phyloP scores from a whole-genome alignment of 2,113 vertebrate species.

The Emydura subglobosa region DNA sequence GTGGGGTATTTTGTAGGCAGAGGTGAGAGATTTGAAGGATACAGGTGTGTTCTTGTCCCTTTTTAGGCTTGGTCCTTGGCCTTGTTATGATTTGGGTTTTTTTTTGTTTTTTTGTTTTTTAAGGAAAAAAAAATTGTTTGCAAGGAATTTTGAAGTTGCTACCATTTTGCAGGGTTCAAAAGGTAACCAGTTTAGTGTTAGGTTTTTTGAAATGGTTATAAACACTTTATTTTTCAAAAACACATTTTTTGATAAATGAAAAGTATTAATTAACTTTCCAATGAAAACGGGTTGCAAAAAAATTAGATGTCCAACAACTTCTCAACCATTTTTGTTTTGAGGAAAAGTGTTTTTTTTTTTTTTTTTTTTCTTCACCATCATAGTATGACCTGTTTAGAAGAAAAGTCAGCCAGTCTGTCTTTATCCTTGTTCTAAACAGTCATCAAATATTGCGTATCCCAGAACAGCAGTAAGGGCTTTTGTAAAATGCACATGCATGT shows the following conservation, averaged over 20 bases:
- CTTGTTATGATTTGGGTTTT: neutral
- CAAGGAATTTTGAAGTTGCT: neutral
- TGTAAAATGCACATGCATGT: neutral
- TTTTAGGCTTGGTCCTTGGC: neutral
- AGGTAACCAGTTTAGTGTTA: neutral
- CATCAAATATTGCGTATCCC: neutral
- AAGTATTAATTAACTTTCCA: neutral
- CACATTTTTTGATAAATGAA: neutral
- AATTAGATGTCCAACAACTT: neutral
- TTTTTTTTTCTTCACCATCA: too few relatives aligned
- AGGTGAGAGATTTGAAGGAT: neutral
- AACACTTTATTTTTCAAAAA: neutral
- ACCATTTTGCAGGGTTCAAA: neutral
- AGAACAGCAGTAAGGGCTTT: neutral
- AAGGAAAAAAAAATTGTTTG: rapidly evolving
- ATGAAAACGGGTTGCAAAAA: neutral
- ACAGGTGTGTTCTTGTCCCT: neutral
- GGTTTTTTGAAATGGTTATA: neutral
- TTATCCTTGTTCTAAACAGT: neutral
- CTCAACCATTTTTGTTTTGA: neutral
- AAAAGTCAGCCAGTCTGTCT: neutral
- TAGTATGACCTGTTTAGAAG: neutral
- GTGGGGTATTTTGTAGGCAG: neutral
- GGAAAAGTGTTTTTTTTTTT: neutral
- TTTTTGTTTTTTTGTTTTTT: neutral